Base-by-base conservation (phyloP, 2,797 vertebrate species). In the Holocentrus rufus region DNA sequence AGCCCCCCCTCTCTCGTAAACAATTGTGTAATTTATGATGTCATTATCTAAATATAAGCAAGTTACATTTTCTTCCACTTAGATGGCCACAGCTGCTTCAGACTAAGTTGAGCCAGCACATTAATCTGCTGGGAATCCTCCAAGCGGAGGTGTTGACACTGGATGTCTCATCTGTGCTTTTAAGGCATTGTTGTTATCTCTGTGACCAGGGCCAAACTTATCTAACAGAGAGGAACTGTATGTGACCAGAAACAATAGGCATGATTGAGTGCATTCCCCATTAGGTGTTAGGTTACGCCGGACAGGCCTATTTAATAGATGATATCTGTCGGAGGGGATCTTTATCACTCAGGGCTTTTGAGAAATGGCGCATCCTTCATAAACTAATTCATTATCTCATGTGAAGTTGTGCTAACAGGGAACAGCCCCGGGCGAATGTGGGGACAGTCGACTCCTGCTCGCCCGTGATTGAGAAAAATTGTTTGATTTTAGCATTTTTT, bases 191-290 rank as follows among this genome's bases (percentile, higher is more conserved):
- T 83, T 91, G 92, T 94, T 95, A 94, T 94, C 93, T 93, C 31
- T 17, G 79, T 36, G 72, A 84, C 88, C 90, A 80, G 86, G 90
- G 90, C 72, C 87, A 30, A 36, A 92, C 92, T 94, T 94, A 94
- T 94, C 93, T 94, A 79, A 78, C 88, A 87, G 79, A 86, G 82
- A 90, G 87, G 90, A 93, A 95, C 93, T 95, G 93, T 93, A 95
- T 94, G 93, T 92, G 92, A 92, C 79, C 88, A 91, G 90, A 94
- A 93, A 95, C 93, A 94, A 95, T 93, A 85, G 93, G 78, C 69
- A 57, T 94, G 94, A 95, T 93, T 93, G 94, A 95, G 90, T 91
- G 92, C 93, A 94, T 93, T 93, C 93, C 92, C 89, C 59, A 68
- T 79, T 84, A 86, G 93, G 94, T 93, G 93, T 95, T 88, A 30